phyloP scores from a whole-genome alignment of 64 coral and sea anemone species.

The Stichodactyla helianthus region DNA sequence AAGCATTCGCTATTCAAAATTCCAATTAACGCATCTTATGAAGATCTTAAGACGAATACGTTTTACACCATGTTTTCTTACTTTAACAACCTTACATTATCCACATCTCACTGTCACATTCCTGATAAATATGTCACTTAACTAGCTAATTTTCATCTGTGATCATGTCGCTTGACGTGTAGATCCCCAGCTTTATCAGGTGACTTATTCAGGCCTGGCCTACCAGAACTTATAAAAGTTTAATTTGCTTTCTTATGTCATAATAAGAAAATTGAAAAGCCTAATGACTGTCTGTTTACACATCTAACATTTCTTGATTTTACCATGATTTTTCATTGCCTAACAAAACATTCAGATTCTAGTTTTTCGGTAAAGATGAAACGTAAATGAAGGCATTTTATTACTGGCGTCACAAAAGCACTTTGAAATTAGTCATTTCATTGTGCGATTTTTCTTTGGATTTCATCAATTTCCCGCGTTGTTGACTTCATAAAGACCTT shows the following conservation, averaged over 20 bases:
- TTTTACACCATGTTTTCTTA: not conserved
- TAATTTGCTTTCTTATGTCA: too few relatives aligned
- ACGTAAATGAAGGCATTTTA: not conserved
- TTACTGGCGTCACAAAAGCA: not conserved
- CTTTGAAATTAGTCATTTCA: not conserved
- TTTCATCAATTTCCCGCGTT: not conserved
- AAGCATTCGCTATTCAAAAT: not conserved
- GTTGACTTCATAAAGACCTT: not conserved
- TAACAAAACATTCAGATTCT: not conserved
- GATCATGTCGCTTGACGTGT: not conserved
- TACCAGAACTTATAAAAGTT: too few relatives aligned
- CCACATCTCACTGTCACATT: too few relatives aligned
- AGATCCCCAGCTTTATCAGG: not conserved
- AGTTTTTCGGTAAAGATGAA: not conserved
- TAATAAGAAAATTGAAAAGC: too few relatives aligned
- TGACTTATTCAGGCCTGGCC: too few relatives aligned
- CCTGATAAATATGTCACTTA: not conserved
- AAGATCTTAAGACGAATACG: not conserved
- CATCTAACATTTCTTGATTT: not conserved
- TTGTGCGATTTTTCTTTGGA: not conserved
- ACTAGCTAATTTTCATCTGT: not conserved
- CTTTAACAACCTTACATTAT: too few relatives aligned
- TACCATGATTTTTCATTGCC: not conserved
- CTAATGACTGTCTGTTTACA: not conserved
- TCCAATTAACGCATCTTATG: not conserved